Base-by-base conservation (phyloP, 1,140 invertebrate species). In the Bombus superbus region DNA sequence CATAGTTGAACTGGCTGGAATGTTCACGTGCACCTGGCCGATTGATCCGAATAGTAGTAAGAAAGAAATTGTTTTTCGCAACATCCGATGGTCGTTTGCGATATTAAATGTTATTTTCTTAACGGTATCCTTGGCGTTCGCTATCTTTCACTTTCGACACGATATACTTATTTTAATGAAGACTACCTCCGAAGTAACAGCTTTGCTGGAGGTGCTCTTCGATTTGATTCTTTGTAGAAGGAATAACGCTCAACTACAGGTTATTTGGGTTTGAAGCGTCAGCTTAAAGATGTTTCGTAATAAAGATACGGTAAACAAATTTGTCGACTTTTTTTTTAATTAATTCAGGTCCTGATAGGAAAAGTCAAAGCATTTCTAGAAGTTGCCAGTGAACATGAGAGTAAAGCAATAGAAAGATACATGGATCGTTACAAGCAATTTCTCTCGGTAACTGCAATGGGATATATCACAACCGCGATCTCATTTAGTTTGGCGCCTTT, bases 141-240 rank as follows among this genome's bases (percentile, higher is more conserved):
- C 81, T 4, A 62, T 86, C 11, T 89, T 83, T 82, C 73, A 86
- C 38, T 87, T 77, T 83, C 81, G 86, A n/a, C 9, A 76, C 9
- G 73, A 92, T 15, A 15, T 82, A 32, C 44, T 38, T 25, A 38
- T 40, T 0, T 28, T 90, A 25, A 92, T 89, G 83, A 92, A 89
- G 72, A n/a, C 84, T 0, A 47, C 88, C 47, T 92, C 88, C 1
- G 92, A 92, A 82, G 42, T 90, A n/a, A 88, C 88, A 3, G 85
- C 90, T 2, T 15, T 91, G 0, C 18, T 47, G 2, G 90, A 91
- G 40, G 82, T 89, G 0, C 74, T 89, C 15, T 69, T 91, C 15
- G 91, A 92, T 75, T 69, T 92, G 32, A 83, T 91, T 18, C 8
- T 90, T 9, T 90, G 83, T 82, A 87, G 72, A 83, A 1, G 81